Evolutionary conservation across 2,888 invertebrate genomes (phyloP).

Genomic region (Rosalia funebris): DNA sequence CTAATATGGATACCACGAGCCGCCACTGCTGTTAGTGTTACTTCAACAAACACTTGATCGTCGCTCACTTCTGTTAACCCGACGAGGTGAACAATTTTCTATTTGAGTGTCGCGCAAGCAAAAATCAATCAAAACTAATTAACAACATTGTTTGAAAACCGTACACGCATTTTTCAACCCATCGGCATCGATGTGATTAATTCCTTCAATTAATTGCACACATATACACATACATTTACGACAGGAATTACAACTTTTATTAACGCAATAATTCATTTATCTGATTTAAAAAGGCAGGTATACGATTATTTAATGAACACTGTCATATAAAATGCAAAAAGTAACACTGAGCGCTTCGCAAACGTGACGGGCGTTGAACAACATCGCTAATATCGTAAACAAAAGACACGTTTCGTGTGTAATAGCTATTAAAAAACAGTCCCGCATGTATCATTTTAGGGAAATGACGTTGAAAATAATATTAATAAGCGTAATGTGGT

Average conservation of each 20-base stretch:
- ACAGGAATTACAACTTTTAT: not conserved
- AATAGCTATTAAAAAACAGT: conserved; percentile 13
- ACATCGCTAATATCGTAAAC: conserved; percentile 12
- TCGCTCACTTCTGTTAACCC: no score
- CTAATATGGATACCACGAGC: no score
- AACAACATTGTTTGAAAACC: not conserved
- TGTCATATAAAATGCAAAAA: conserved; percentile 1
- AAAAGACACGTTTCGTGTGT: conserved; percentile 18
- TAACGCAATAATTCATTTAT: not conserved
- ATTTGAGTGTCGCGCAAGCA: not conserved
- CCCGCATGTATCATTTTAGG: conserved; percentile 15
- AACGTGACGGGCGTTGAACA: conserved; percentile 6
- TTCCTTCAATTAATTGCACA: not conserved
- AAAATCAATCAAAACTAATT: not conserved
- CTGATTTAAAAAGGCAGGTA: conserved; percentile 5
- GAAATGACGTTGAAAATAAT: conserved; percentile 17
- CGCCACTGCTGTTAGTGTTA: no score
- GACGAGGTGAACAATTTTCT: no score
- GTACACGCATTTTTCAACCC: not conserved
- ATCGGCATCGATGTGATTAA: not conserved
- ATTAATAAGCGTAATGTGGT: conserved; percentile 37
- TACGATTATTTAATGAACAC: conserved; percentile 8
- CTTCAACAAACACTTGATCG: no score
- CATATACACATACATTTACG: not conserved
- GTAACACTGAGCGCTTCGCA: not conserved